Conservation (phyloP, 2,888 invertebrate genomes). For the Ichneumon xanthorius region DNA sequence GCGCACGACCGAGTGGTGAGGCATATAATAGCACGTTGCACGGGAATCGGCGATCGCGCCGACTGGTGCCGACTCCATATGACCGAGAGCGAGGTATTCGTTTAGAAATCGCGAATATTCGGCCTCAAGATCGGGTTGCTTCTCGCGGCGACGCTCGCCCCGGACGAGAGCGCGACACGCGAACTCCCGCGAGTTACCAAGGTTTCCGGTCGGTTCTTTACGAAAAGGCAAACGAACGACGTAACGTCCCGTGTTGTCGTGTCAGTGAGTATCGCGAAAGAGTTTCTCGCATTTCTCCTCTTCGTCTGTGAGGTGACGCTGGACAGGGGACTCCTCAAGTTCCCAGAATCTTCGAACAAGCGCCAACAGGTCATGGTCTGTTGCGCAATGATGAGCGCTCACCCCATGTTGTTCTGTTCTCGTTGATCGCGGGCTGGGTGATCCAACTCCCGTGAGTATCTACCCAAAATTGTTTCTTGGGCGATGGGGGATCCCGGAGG, state of each 20-base stretch:
- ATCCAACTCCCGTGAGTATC: background rate
- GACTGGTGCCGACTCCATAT: background rate
- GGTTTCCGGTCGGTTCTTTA: background rate
- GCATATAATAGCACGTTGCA: background rate
- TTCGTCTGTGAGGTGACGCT: conserved; percentile 19
- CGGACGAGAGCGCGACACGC: conserved; percentile 11
- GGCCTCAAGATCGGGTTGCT: background rate
- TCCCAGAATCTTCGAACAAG: conserved; percentile 32
- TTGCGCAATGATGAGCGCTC: background rate
- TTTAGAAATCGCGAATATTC: conserved; percentile 14
- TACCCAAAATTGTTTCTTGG: conserved; percentile 2
- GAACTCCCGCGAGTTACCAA: conserved; percentile 2
- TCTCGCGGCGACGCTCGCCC: conserved; percentile 14
- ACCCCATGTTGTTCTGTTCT: background rate
- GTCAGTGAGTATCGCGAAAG: conserved; percentile 8
- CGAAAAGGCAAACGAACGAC: conserved; percentile 22
- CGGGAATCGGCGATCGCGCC: background rate
- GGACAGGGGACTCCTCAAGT: conserved; percentile 15
- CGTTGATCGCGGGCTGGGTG: background rate
- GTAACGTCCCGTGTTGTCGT: conserved; percentile 30
- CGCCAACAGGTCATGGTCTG: background rate
- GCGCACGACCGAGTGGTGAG: conserved; percentile 14
- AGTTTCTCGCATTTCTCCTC: conserved; percentile 22
- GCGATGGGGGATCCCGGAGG: background rate
- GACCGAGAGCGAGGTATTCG: conserved; percentile 5